Conservation (phyloP, 1,140 invertebrate genomes). For the Musca vetustissima region DNA sequence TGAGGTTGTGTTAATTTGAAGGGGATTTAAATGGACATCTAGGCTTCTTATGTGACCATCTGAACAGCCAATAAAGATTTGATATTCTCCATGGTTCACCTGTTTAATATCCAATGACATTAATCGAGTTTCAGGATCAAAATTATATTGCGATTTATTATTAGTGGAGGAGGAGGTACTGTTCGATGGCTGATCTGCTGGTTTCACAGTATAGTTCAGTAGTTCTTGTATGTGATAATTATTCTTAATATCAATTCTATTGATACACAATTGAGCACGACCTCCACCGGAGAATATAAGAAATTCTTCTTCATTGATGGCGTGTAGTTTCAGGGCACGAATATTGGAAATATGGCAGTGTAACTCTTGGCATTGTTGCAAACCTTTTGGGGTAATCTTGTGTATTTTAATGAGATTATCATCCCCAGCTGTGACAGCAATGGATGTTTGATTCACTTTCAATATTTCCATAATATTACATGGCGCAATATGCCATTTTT, state of each 20-base stretch:
- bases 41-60: constrained; percentile 41
- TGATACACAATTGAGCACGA: constrained; percentile 46
- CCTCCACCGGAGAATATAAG: constrained; percentile 49
- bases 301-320: constrained; percentile 20
- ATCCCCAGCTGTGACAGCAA: constrained; percentile 45
- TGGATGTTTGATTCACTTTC: background rate
- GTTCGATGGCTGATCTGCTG: background rate
- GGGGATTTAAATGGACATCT: background rate
- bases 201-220: constrained; percentile 32
- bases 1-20: constrained; percentile 3
- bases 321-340: constrained; percentile 29
- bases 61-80: constrained; percentile 38
- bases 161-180: background rate
- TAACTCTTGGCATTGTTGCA: constrained; percentile 31
- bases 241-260: constrained; percentile 29
- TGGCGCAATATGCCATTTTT: constrained; percentile 39
- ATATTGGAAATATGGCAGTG: constrained; percentile 48
- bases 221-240: constrained; percentile 31
- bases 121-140: constrained; percentile 41
- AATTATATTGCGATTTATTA: background rate
- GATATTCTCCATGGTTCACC: constrained; percentile 23
- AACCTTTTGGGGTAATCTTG: background rate
- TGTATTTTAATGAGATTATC: constrained; percentile 49
- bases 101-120: constrained; percentile 39
- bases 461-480: constrained; percentile 42